Conservation (phyloP, 2,888 invertebrate species). For the Hemistola chrysoprasaria region DNA sequence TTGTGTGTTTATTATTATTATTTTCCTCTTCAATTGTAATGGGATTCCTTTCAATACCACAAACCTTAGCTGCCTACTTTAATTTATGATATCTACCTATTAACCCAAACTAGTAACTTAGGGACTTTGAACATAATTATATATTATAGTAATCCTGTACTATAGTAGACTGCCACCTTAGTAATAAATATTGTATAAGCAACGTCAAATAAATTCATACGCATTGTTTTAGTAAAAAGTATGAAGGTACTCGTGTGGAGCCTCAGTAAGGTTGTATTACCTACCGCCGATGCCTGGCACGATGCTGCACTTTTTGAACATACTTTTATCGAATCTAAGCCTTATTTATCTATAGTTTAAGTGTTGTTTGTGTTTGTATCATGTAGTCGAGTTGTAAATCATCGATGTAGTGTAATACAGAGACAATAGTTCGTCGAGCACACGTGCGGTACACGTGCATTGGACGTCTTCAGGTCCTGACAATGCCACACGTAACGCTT, state of each 20-base stretch:
- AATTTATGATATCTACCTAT: too few species aligned
- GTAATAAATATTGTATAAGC: too few species aligned
- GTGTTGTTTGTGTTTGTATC: background rate
- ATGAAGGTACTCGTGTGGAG: slow-evolving; percentile 37
- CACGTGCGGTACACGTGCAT: slow-evolving; percentile 61
- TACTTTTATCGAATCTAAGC: slow-evolving; percentile 9
- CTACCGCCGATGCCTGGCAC: slow-evolving; percentile 18
- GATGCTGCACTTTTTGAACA: too few species aligned
- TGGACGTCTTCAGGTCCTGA: slow-evolving; percentile 24
- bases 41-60: too few species aligned
- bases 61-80: too few species aligned
- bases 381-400: slow-evolving; percentile 28
- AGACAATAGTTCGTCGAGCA: slow-evolving; percentile 56
- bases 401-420: slow-evolving; percentile 27
- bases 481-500: slow-evolving; percentile 37
- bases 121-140: too few species aligned
- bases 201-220: slow-evolving; percentile 11
- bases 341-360: slow-evolving; percentile 5
- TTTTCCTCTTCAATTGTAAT: too few species aligned
- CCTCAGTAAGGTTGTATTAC: slow-evolving; percentile 45
- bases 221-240: slow-evolving; percentile 32
- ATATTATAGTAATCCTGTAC: too few species aligned
- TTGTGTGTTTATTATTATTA: too few species aligned
- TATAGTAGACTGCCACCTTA: too few species aligned
- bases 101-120: too few species aligned